Evolutionary conservation across 2,113 vertebrate genomes (phyloP), one percentile per base, ranked within the genome.

Genomic region (Guaruba guarouba): DNA sequence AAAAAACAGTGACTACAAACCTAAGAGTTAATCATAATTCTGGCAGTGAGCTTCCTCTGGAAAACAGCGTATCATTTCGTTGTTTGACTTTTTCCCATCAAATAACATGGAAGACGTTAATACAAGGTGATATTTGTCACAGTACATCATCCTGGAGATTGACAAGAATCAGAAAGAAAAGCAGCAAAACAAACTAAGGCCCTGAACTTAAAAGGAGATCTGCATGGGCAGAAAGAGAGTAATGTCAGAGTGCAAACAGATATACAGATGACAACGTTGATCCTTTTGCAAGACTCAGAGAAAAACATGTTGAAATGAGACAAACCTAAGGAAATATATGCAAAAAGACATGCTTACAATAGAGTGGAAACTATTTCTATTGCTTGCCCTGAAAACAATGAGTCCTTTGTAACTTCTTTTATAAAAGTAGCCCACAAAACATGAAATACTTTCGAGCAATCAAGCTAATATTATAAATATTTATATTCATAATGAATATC

Each of bases 201-300:
- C 24, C n/a, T 64, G 88, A 91, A 83, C 28, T 71, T 77, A 22
- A 3, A 76, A 39, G 17, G 46, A 27, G 25, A 61, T 59, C 64
- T 68, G 37, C 20, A n/a, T 10, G 37, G n/a, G 41, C 48, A 63
- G 35, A 66, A 28, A 44, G 29, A 49, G 52, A 18, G 13, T 18
- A 10, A 31, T 51, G 62, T 52, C 43, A 52, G 33, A 31, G 17
- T 41, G 55, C 25, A 67, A 84, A 70, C 5, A 66, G 22, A 43
- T 49, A 22, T 1, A 62, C 0, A 1, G 79, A n/a, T 0, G 1
- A 69, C 13, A 71, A 2, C 2, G 1, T 17, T 0, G 0, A 39
- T 48, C 17, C 6, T 57, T 93, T 71, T 31, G 6, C 76, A 35
- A 37, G 33, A 43, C 18, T 57, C 35, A 41, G 33, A 37, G 41